Conservation (phyloP, 2,113 vertebrate genomes). For the Brachypodius melanocephalos region DNA sequence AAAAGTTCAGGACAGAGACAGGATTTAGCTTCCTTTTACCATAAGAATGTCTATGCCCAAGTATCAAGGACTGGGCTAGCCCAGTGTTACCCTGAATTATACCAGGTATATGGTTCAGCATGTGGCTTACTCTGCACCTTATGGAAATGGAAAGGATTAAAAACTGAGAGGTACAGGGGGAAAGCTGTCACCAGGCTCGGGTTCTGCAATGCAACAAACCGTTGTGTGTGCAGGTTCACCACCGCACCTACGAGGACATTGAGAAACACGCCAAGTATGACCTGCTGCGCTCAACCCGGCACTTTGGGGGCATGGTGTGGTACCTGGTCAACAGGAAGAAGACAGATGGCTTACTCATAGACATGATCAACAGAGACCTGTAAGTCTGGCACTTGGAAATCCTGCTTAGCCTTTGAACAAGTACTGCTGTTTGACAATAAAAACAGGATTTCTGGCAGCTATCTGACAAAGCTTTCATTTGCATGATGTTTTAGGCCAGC, state of each 20-base stretch:
- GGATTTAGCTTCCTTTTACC: background rate
- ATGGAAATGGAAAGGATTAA: background rate
- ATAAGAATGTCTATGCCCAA: background rate
- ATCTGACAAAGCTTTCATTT: background rate
- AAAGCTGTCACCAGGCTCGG: background rate
- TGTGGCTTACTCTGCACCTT: background rate
- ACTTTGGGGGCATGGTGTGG: slow-evolving; percentile 94
- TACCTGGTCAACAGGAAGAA: slow-evolving; percentile 80
- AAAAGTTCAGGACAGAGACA: background rate
- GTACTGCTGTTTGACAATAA: background rate
- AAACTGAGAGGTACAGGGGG: background rate
- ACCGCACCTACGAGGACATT: slow-evolving; percentile 84
- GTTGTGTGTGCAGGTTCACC: slow-evolving; percentile 77
- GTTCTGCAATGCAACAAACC: background rate
- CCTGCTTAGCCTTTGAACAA: background rate
- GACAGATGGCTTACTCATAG: slow-evolving; percentile 86
- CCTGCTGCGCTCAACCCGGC: slow-evolving; percentile 87
- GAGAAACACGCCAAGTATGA: slow-evolving; percentile 84
- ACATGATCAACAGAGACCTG: slow-evolving; percentile 91
- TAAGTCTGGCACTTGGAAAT: slow-evolving; percentile 67
- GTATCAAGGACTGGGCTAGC: background rate
- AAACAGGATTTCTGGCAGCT: background rate
- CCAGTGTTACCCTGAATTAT: background rate
- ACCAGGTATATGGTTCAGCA: background rate
- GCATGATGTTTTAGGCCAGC: background rate